These are phyloP conservation scores for Trypoxylon attenuatum DNA, from an alignment of 2,888 invertebrate species.

Conservation along the genomic window DNA sequence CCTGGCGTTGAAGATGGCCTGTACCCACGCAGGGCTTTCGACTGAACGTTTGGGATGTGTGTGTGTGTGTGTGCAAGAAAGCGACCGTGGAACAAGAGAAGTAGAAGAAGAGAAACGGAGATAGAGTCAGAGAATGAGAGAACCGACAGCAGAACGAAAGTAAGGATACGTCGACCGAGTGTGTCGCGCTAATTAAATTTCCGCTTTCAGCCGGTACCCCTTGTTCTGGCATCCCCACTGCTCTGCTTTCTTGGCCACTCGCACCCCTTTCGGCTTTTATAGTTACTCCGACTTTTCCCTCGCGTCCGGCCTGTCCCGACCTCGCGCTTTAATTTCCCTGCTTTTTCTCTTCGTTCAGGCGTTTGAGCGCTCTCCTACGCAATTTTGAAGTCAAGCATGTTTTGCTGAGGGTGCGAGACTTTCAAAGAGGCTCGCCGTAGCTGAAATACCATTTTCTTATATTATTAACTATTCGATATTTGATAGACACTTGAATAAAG, in stretches of 20 bases:
- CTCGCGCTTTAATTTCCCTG: not conserved
- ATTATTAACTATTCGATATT: too few relatives aligned
- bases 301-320: not conserved
- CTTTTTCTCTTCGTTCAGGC: not conserved
- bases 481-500: too few relatives aligned
- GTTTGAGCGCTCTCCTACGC: not conserved
- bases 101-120: too few relatives aligned
- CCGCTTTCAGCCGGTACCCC: constrained; percentile 18
- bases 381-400: too few relatives aligned
- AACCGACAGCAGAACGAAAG: constrained; percentile 45
- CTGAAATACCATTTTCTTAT: too few relatives aligned
- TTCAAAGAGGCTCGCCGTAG: too few relatives aligned
- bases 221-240: not conserved
- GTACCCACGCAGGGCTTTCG: constrained; percentile 12
- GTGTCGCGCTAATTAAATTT: constrained; percentile 58
- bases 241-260: not conserved
- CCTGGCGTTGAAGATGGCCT: constrained; percentile 33
- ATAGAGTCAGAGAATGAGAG: not conserved
- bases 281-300: too few relatives aligned
- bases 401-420: too few relatives aligned
- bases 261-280: constrained; percentile 14
- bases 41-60: too few relatives aligned
- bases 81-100: too few relatives aligned
- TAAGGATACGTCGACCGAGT: constrained; percentile 48
- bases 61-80: too few relatives aligned